Evolutionary conservation across 2,888 invertebrate genomes (phyloP).

Genomic region (Eupithecia centaureata): DNA sequence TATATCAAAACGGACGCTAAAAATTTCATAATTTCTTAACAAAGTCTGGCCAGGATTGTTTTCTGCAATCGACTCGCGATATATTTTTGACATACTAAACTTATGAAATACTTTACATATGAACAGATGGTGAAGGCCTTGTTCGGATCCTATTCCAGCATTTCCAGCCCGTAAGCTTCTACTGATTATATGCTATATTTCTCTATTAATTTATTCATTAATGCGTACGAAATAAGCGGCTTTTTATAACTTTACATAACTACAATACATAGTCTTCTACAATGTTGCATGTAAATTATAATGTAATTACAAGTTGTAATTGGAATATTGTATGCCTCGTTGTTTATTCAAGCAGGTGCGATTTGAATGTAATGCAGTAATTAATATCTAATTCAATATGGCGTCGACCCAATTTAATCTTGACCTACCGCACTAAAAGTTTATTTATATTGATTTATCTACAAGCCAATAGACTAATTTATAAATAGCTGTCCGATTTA

Average conservation of each 20-base stretch:
- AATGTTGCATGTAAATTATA: slow-evolving; percentile 12
- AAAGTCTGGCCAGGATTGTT: too few relatives aligned
- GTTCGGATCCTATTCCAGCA: too few relatives aligned
- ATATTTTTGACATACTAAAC: too few relatives aligned
- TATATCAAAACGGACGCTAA: too few relatives aligned
- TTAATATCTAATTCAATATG: slow-evolving; percentile 14
- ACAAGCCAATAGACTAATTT: slow-evolving; percentile 6
- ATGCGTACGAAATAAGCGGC: not conserved
- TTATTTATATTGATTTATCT: slow-evolving; percentile 8
- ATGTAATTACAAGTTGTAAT: slow-evolving; percentile 1
- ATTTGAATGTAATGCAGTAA: slow-evolving; percentile 17
- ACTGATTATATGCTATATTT: not conserved
- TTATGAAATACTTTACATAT: too few relatives aligned
- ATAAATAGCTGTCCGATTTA: not conserved
- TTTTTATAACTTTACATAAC: not conserved
- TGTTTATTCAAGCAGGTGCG: slow-evolving; percentile 9
- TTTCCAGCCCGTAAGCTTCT: too few relatives aligned
- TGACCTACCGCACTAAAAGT: slow-evolving; percentile 19
- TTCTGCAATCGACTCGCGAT: too few relatives aligned
- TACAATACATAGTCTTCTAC: not conserved
- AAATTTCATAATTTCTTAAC: too few relatives aligned
- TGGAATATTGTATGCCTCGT: not conserved
- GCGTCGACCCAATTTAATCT: slow-evolving; percentile 21
- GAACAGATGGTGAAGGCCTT: too few relatives aligned
- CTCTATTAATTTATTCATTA: not conserved